Evolutionary conservation across 92 coral and sea anemone species (phyloP), one percentile per base, ranked within the genome.

Genomic region (Heliopora coerulea): DNA sequence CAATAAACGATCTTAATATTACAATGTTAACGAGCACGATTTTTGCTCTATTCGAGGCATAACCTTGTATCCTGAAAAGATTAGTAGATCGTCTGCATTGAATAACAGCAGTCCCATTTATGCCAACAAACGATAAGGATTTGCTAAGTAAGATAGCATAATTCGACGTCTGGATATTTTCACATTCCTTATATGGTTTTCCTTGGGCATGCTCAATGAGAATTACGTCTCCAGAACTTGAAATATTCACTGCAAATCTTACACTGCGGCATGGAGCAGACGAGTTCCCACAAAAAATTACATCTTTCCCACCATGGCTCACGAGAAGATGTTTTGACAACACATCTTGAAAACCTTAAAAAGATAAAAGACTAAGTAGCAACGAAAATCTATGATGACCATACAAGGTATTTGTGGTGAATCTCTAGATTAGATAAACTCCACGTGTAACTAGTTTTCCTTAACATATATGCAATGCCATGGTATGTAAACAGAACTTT

Each of bases 151-250:
- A 1, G 27, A 58, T 58, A 58, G 20, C 32, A 9, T 30, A 58
- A 21, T 15, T 1, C 27, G 64, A 58, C 4, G 10, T 30, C 4
- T 11, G 4, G 15, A 27, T 3, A 58, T 29, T 21, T 4, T 58
- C 34, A 27, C 64, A 58, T 29, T 58, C 64, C 4, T 3, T 58
- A 29, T 10, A 58, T 15, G 64, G 64, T 24, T 58, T 58, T 30
- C 33, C 33, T 23, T 58, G 64, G 8, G 64, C 64, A 58, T 58
- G 15, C 21, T 58, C 64, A 58, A 58, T 58, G 27, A 58, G 64
- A 35, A 58, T 29, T 3, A 26, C 64, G 34, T 58, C 64, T 7
- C 64, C 64, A 23, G 64, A 21, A 27, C 4, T 18, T 12, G 64
- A 58, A 3, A 58, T 24, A 30, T 58, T 58, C 64, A 58, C 64